phyloP scores from a whole-genome alignment of 2,888 invertebrate species.

The Rhorus exstirpatorius region DNA sequence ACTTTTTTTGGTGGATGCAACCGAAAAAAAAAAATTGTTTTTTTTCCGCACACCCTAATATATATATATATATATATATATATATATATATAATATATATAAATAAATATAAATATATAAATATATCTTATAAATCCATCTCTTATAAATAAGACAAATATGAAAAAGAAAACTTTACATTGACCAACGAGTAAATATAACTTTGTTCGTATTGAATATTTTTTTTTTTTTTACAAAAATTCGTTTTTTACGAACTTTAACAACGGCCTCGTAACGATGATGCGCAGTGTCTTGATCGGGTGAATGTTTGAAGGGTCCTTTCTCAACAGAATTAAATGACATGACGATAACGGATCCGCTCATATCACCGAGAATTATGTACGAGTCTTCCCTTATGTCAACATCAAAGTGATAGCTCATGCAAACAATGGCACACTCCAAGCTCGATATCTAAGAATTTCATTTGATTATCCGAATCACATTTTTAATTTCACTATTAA shows the following conservation, averaged over 20 bases:
- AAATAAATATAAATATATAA: too few species aligned
- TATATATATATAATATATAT: too few species aligned
- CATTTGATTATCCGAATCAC: not conserved
- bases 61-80: too few species aligned
- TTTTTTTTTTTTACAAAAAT: not conserved
- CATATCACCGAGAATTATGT: conserved; percentile 91
- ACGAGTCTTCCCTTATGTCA: conserved; percentile 88
- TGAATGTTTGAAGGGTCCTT: conserved; percentile 91
- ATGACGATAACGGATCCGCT: conserved; percentile 90
- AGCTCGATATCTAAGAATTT: conserved; percentile 87
- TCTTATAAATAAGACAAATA: too few species aligned
- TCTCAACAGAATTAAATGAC: conserved; percentile 88
- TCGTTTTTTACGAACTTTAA: conserved; percentile 83
- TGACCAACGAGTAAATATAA: too few species aligned
- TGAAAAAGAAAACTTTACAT: too few species aligned
- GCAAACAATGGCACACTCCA: conserved; percentile 88
- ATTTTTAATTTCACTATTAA: too few species aligned
- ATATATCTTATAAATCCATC: too few species aligned
- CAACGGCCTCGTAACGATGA: conserved; percentile 88
- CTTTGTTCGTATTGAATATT: too few species aligned
- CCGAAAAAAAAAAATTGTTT: too few species aligned
- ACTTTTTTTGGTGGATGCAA: too few species aligned
- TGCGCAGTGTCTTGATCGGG: conserved; percentile 88
- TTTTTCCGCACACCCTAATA: too few species aligned
- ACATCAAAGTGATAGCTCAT: conserved; percentile 89